These are phyloP conservation scores for Macquaria ambigua DNA, from an alignment of 2,113 vertebrate genomes.

Conservation along the genomic window DNA sequence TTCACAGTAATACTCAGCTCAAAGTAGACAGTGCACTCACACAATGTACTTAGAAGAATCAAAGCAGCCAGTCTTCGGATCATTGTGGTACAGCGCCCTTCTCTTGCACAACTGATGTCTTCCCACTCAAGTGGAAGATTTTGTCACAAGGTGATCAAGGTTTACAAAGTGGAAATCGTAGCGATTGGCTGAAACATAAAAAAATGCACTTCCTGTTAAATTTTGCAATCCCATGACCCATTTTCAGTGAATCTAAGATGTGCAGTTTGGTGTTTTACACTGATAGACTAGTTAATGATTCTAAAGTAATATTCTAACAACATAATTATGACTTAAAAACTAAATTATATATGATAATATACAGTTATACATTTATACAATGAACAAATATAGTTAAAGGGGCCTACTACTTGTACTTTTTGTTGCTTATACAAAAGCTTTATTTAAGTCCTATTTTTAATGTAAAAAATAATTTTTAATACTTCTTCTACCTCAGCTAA, in stretches of 20 bases:
- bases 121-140: conserved; percentile 34
- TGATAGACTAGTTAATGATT: neutral
- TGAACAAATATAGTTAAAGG: too few relatives aligned
- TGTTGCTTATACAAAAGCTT: too few relatives aligned
- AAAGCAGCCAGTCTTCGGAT: conserved; percentile 26
- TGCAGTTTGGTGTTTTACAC: neutral
- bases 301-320: neutral
- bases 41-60: conserved; percentile 36
- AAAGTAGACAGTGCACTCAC: conserved; percentile 43
- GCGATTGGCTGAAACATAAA: conserved; percentile 59
- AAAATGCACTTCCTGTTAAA: conserved; percentile 38
- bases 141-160: neutral
- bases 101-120: conserved; percentile 32
- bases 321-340: neutral
- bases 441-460: neutral
- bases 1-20: fast-evolving
- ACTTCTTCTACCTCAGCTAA: neutral
- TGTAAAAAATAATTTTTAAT: too few relatives aligned
- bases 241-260: neutral
- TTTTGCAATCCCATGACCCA: neutral
- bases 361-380: neutral
- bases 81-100: conserved; percentile 15
- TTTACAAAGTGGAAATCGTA: conserved; percentile 18
- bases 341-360: neutral
- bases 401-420: neutral